A percentile compares a stretch with the other conserved stretches of the same genome.
Evolutionary conservation across 2,797 vertebrate genomes (phyloP).

Genomic region (Takifugu ocellatus): DNA sequence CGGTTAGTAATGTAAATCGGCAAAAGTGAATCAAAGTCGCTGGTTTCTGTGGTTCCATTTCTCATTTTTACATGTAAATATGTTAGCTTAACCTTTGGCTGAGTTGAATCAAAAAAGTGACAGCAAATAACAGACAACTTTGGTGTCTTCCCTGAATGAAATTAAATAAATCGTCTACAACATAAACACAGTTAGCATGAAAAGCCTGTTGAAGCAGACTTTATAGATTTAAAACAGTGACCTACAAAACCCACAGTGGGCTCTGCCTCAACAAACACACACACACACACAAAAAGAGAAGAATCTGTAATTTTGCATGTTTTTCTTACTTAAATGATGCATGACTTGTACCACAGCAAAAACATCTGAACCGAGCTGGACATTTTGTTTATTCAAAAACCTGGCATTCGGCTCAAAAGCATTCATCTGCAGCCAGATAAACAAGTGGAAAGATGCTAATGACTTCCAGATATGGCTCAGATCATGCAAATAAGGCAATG

Average conservation of each 20-base stretch:
- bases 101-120: background rate
- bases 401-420: slow-evolving; percentile 28
- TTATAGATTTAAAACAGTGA: slow-evolving; percentile 9
- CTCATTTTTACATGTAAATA: slow-evolving; percentile 2
- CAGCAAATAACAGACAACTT: no score
- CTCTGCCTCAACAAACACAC: slow-evolving; percentile 7
- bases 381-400: slow-evolving; percentile 45
- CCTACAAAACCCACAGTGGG: slow-evolving; percentile 15
- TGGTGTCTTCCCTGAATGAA: background rate
- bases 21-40: background rate
- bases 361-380: slow-evolving; percentile 26
- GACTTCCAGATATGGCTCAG: slow-evolving; percentile 53
- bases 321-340: slow-evolving; percentile 34
- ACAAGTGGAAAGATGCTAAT: slow-evolving; percentile 66
- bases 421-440: slow-evolving; percentile 57
- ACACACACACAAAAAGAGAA: slow-evolving; percentile 1
- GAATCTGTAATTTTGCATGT: slow-evolving; percentile 3
- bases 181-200: background rate
- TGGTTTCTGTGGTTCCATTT: slow-evolving; percentile 15
- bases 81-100: background rate
- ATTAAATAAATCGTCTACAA: background rate
- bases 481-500: slow-evolving; percentile 59
- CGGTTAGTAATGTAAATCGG: slow-evolving; percentile 18
- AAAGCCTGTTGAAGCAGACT: slow-evolving; percentile 3
- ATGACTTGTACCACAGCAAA: slow-evolving; percentile 21